These are phyloP conservation scores for Aegotheles bennettii DNA, from an alignment of 2,113 vertebrate species.

Conservation along the genomic window DNA sequence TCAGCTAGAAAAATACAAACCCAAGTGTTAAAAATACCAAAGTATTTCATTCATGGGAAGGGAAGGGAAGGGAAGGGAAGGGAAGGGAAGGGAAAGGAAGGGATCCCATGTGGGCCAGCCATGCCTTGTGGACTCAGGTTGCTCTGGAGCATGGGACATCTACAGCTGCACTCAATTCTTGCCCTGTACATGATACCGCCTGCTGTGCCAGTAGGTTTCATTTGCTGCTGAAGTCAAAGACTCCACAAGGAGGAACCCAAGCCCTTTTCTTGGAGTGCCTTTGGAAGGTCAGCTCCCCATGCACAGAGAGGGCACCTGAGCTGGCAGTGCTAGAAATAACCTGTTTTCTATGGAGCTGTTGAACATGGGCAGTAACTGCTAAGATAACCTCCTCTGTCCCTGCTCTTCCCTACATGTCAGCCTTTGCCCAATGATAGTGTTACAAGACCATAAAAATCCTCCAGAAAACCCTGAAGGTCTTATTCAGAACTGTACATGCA, in stretches of 20 bases:
- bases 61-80: too few species aligned
- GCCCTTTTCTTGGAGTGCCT: not conserved
- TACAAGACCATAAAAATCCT: not conserved
- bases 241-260: too few species aligned
- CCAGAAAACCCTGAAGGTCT: not conserved
- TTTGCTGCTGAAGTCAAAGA: too few species aligned
- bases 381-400: not conserved
- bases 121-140: too few species aligned
- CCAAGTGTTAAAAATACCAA: not conserved
- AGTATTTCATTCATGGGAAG: not conserved
- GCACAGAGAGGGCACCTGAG: not conserved
- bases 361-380: not conserved
- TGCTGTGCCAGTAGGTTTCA: too few species aligned
- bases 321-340: not conserved
- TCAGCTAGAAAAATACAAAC: not conserved
- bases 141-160: too few species aligned
- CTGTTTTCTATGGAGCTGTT: accelerated
- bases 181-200: too few species aligned
- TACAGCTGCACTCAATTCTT: too few species aligned
- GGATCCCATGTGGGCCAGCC: too few species aligned
- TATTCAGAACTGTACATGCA: accelerated
- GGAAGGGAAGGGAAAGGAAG: too few species aligned
- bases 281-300: not conserved
- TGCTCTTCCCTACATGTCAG: not conserved
- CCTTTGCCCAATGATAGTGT: not conserved